These are phyloP conservation scores for Brachionus rubens DNA, from an alignment of 1,140 invertebrate genomes.

Conservation along the genomic window DNA sequence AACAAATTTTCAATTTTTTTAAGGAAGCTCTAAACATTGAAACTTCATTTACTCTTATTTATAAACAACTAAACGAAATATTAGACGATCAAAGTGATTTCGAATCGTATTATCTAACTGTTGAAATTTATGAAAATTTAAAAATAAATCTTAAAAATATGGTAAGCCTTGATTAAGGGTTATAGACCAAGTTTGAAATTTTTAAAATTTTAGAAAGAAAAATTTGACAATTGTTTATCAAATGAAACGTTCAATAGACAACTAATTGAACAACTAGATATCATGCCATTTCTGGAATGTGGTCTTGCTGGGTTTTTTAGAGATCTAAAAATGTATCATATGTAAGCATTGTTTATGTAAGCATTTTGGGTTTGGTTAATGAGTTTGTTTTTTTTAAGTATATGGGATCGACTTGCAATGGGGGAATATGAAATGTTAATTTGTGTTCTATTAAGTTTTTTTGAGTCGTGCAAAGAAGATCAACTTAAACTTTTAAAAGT, in stretches of 20 bases:
- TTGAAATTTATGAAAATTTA: slow-evolving; percentile 16
- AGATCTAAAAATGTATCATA: slow-evolving; percentile 33
- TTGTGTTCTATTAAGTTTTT: slow-evolving; percentile 6
- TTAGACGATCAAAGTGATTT: slow-evolving; percentile 30
- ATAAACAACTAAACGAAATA: slow-evolving; percentile 22
- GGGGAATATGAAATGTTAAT: slow-evolving; percentile 4
- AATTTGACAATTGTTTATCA: not conserved
- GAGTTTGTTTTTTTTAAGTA: not conserved
- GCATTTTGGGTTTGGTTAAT: not conserved
- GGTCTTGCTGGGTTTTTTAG: slow-evolving; percentile 6
- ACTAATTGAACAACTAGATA: slow-evolving; percentile 1
- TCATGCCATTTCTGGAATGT: not conserved
- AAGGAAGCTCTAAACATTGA: not conserved
- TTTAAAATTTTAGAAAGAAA: too few species aligned
- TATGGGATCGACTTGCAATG: slow-evolving; percentile 30
- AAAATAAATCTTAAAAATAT: not conserved
- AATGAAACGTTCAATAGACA: not conserved
- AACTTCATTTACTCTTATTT: not conserved
- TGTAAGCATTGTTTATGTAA: not conserved
- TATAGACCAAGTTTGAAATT: too few species aligned
- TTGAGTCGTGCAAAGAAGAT: slow-evolving; percentile 28
- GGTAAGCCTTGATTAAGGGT: too few species aligned
- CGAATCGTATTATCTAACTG: slow-evolving; percentile 9
- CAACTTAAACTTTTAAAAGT: not conserved
- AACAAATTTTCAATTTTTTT: not conserved